Percentiles rank a stretch among this genome's conserved stretches.
Evolutionary conservation across 2,113 vertebrate genomes (phyloP).

Genomic region (Sceloporus tristichus): DNA sequence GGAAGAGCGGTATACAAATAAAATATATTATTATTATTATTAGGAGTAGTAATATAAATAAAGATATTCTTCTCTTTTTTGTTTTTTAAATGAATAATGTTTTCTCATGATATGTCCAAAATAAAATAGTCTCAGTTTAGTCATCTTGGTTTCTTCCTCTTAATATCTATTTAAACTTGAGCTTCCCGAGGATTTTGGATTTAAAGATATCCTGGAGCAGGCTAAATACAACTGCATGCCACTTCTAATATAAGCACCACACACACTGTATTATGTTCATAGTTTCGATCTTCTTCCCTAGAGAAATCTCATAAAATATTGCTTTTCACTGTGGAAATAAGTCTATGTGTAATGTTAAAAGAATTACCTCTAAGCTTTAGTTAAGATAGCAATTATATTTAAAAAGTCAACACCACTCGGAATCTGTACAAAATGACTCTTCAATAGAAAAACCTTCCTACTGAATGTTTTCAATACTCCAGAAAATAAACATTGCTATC

Average conservation of each 20-base stretch:
- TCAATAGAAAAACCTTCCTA: constrained; percentile 56
- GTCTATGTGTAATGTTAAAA: constrained; percentile 25
- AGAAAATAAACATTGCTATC: constrained; percentile 61
- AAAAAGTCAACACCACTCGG: constrained; percentile 33
- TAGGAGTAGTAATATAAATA: no score
- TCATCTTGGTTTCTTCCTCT: no score
- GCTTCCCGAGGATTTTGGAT: background rate
- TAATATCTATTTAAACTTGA: background rate
- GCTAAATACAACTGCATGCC: background rate
- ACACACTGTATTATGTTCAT: background rate
- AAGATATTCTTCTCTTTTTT: no score
- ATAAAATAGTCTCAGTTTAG: no score
- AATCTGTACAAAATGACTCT: constrained; percentile 44
- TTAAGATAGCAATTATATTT: constrained; percentile 30
- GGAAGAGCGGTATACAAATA: no score
- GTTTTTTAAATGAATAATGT: no score
- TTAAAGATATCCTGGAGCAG: no score
- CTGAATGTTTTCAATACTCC: constrained; percentile 42
- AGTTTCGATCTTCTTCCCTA: background rate
- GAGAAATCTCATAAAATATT: background rate
- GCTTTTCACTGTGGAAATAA: background rate
- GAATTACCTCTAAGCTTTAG: constrained; percentile 25
- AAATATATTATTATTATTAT: no score
- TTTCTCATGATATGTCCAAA: no score
- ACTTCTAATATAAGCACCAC: background rate